These are phyloP conservation scores for Capromys pilorides DNA, from an alignment of 2,797 vertebrate genomes.

Conservation along the genomic window DNA sequence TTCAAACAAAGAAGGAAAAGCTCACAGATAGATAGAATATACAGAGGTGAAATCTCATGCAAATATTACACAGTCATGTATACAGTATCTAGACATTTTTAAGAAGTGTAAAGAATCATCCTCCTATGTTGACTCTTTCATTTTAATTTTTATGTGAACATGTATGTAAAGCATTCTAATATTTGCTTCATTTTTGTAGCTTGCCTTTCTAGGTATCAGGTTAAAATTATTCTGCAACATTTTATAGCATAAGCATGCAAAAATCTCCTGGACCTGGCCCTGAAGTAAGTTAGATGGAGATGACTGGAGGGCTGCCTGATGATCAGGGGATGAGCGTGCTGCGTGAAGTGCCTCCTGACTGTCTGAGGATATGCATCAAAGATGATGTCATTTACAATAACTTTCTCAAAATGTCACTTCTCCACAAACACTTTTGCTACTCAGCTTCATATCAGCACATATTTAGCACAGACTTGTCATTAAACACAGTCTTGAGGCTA, in stretches of 20 bases:
- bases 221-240: slow-evolving; percentile 12
- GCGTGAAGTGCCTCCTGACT: slow-evolving; percentile 49
- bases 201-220: neutral
- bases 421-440: slow-evolving; percentile 15
- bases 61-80: neutral
- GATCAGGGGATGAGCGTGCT: neutral
- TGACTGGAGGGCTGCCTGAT: neutral
- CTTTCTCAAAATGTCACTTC: slow-evolving; percentile 65
- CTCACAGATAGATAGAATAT: neutral
- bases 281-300: slow-evolving; percentile 35
- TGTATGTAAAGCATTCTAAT: neutral
- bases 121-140: neutral
- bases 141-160: neutral
- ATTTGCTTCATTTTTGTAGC: slow-evolving; percentile 37
- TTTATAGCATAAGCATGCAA: neutral
- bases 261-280: neutral
- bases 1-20: slow-evolving; percentile 24
- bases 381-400: slow-evolving; percentile 60
- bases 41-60: neutral
- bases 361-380: slow-evolving; percentile 44
- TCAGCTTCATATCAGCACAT: slow-evolving; percentile 28
- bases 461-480: slow-evolving; percentile 50
- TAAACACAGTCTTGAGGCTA: slow-evolving; percentile 51
- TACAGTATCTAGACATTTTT: neutral
- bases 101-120: neutral